A percentile compares a stretch with the other conserved stretches of the same genome.
Evolutionary conservation across 1,140 invertebrate species (phyloP).

Genomic region (Drosophila nikananu): DNA sequence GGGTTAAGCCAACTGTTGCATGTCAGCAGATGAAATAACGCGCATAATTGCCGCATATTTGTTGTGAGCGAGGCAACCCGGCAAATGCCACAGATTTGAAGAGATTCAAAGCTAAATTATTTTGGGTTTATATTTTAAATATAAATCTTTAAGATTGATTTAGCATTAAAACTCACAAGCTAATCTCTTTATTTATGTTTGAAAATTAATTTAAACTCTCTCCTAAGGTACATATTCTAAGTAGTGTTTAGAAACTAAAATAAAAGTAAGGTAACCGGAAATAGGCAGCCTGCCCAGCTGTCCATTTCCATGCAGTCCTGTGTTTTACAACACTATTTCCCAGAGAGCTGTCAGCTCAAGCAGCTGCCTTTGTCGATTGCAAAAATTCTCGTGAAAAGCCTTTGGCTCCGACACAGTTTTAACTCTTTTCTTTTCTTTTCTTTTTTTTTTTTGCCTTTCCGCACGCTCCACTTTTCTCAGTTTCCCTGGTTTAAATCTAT

Average conservation of each 20-base stretch:
- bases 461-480: constrained; percentile 9
- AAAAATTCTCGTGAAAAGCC: constrained; percentile 50
- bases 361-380: constrained; percentile 55
- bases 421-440: not conserved
- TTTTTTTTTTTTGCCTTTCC: not conserved
- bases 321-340: constrained; percentile 54
- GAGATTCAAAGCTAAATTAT: not conserved
- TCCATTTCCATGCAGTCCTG: not conserved
- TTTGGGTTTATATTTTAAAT: not conserved
- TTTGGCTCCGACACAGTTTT: constrained; percentile 35
- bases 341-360: constrained; percentile 26
- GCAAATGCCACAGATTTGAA: not conserved
- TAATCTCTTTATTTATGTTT: not conserved
- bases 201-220: not conserved
- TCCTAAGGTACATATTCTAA: not conserved
- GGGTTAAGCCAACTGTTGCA: constrained; percentile 69
- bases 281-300: too few relatives aligned
- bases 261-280: not conserved
- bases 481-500: not conserved
- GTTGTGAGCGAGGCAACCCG: constrained; percentile 13
- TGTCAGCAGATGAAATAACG: constrained; percentile 69
- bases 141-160: not conserved
- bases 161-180: too few relatives aligned
- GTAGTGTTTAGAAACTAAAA: not conserved
- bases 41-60: constrained; percentile 74